These are phyloP conservation scores for Sipha maydis DNA, from an alignment of 2,888 invertebrate species.

Conservation along the genomic window DNA sequence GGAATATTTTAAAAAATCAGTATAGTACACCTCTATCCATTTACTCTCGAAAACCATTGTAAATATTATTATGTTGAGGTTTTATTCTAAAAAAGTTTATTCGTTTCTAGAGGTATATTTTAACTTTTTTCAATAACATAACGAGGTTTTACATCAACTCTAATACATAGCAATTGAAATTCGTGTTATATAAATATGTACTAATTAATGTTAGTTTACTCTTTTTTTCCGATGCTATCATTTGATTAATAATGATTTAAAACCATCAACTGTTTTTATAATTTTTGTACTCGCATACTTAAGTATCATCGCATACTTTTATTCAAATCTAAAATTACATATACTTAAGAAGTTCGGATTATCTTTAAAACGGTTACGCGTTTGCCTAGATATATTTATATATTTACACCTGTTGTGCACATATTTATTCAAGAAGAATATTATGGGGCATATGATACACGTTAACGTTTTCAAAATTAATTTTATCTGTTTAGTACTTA, in stretches of 20 bases:
- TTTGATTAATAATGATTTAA: background rate
- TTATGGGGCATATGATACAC: background rate
- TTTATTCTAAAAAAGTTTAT: too few relatives aligned
- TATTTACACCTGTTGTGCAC: background rate
- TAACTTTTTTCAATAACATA: background rate
- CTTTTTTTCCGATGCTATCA: background rate
- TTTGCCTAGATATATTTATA: too few relatives aligned
- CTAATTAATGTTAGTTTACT: background rate
- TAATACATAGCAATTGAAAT: background rate
- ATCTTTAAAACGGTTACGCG: background rate
- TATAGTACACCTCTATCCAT: too few relatives aligned
- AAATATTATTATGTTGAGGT: too few relatives aligned
- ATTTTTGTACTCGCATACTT: background rate
- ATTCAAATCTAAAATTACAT: background rate
- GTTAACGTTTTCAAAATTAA: too few relatives aligned
- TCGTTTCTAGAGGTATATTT: too few relatives aligned
- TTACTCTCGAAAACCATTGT: too few relatives aligned
- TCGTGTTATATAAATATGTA: background rate
- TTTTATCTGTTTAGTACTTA: too few relatives aligned
- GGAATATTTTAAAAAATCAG: too few relatives aligned
- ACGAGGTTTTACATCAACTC: background rate
- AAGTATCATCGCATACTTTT: background rate
- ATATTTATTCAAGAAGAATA: background rate
- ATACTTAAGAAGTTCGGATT: background rate
- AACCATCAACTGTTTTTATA: background rate